Conservation (phyloP, 2,888 invertebrate species). For the Chironomus riparius region DNA sequence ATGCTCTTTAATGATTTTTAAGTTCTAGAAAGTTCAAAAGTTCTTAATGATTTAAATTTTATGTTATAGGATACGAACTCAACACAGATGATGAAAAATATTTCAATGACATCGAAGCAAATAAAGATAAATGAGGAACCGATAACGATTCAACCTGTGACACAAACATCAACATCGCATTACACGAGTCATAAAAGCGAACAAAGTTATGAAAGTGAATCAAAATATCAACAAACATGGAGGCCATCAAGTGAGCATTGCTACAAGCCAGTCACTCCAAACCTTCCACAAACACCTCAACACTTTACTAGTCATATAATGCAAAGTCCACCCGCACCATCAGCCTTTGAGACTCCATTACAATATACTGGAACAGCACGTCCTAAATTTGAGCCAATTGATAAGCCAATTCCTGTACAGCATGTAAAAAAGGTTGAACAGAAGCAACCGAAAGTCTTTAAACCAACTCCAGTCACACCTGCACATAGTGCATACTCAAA, state of each 20-base stretch:
- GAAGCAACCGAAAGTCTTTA: conserved; percentile 42
- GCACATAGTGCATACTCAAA: conserved; percentile 51
- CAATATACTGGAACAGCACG: conserved; percentile 42
- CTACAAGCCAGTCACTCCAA: conserved; percentile 52
- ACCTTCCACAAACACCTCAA: conserved; percentile 46
- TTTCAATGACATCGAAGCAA: conserved; percentile 40
- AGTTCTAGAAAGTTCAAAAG: too few species aligned
- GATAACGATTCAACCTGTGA: conserved; percentile 11
- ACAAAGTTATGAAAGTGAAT: conserved; percentile 64
- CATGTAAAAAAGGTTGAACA: conserved; percentile 40
- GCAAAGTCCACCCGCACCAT: conserved; percentile 49
- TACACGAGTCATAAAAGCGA: conserved; percentile 42
- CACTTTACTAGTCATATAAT: conserved; percentile 41
- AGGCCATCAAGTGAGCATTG: conserved; percentile 47
- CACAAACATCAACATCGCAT: not conserved
- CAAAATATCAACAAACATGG: conserved; percentile 54
- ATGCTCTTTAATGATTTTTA: too few species aligned
- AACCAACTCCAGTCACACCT: conserved; percentile 47
- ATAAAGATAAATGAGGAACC: conserved; percentile 38
- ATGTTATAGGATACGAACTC: conserved; percentile 47
- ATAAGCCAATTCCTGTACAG: conserved; percentile 37
- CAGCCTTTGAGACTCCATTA: conserved; percentile 48
- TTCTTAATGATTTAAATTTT: not conserved
- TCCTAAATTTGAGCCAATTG: conserved; percentile 53
- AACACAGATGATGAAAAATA: conserved; percentile 45